phyloP scores from a whole-genome alignment of 1,140 invertebrate species.

The Drosophila hydei region DNA sequence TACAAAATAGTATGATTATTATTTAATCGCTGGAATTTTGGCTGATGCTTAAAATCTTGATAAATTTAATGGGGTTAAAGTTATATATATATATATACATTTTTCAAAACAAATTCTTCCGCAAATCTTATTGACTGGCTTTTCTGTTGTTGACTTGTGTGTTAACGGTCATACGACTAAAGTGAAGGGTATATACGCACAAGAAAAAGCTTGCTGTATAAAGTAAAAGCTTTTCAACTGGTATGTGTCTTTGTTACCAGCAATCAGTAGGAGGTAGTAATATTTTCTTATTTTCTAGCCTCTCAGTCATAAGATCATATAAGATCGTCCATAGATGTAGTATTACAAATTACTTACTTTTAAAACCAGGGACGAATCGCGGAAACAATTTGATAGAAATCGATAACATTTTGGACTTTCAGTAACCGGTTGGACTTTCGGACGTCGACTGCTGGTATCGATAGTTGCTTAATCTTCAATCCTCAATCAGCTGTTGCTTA shows the following conservation, averaged over 20 bases:
- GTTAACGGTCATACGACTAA: too few species aligned
- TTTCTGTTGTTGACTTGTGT: too few species aligned
- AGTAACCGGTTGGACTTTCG: not conserved
- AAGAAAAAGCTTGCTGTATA: too few species aligned
- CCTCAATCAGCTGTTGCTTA: conserved; percentile 19
- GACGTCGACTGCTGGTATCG: not conserved
- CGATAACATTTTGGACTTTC: not conserved
- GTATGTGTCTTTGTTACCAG: not conserved
- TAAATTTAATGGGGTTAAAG: too few species aligned
- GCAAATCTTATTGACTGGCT: too few species aligned
- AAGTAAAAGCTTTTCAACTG: not conserved
- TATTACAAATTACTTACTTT: not conserved
- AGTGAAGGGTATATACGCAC: too few species aligned
- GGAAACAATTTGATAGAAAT: not conserved
- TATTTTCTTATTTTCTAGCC: not conserved
- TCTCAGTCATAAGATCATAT: too few species aligned
- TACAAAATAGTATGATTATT: too few species aligned
- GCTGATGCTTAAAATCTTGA: too few species aligned
- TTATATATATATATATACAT: too few species aligned
- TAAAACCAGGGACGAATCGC: conserved; percentile 2
- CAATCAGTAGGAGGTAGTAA: not conserved
- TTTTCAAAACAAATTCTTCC: too few species aligned
- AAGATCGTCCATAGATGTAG: not conserved
- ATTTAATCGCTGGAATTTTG: too few species aligned
- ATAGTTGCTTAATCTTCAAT: conserved; percentile 3